Percentiles rank a stretch among this genome's conserved stretches.
These are phyloP conservation scores for Henicopernis longicauda DNA, from an alignment of 2,113 vertebrate species.

Conservation along the genomic window DNA sequence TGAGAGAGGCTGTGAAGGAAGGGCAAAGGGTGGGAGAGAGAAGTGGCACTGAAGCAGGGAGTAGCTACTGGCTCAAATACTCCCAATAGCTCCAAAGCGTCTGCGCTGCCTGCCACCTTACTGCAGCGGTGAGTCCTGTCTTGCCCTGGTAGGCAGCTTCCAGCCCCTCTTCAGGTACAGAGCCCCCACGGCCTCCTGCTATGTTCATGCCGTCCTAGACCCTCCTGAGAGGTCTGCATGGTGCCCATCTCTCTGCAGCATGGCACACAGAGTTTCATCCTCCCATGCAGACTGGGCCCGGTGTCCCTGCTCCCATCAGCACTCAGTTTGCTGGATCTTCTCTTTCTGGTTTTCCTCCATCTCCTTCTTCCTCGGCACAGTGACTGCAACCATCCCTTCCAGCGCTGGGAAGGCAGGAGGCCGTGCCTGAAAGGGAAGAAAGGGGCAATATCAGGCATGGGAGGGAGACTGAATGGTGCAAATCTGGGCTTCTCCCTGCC, in stretches of 20 bases:
- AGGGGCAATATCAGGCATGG: background rate
- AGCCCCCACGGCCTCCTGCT: background rate
- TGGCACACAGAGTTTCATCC: background rate
- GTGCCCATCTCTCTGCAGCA: background rate
- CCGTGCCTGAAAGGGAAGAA: background rate
- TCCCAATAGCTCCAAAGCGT: background rate
- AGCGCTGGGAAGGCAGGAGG: conserved; percentile 5
- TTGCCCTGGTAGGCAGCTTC: background rate
- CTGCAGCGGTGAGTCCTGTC: background rate
- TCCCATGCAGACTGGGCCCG: background rate
- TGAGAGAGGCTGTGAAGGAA: background rate
- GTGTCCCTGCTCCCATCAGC: background rate
- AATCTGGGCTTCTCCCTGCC: background rate
- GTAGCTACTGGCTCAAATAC: background rate
- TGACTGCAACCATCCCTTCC: background rate
- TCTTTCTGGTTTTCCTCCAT: conserved; percentile 1
- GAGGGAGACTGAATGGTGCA: background rate
- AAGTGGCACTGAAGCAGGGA: background rate
- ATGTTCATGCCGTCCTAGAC: background rate
- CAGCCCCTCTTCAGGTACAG: background rate
- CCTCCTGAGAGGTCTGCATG: background rate
- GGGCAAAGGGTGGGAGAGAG: background rate
- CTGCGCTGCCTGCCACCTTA: background rate
- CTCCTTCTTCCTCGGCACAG: background rate
- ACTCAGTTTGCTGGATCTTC: conserved; percentile 12